Conservation (phyloP, 2,797 vertebrate species). For the Pygocentrus nattereri region DNA sequence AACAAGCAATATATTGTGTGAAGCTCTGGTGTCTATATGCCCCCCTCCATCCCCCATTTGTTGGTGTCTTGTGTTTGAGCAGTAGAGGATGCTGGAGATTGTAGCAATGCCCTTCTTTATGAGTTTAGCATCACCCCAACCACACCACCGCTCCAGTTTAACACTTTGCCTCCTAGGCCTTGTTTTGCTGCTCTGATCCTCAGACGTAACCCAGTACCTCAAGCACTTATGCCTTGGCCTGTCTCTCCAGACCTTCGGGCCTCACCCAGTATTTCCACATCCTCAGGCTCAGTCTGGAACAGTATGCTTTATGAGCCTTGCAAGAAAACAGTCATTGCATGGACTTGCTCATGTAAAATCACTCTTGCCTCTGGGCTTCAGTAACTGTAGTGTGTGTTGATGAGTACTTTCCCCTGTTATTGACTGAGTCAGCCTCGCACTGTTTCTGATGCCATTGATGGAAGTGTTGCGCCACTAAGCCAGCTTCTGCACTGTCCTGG, state of each 20-base stretch:
- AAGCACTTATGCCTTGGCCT: not conserved
- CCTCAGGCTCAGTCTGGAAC: not conserved
- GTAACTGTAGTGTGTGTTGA: slow-evolving; percentile 35
- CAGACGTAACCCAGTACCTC: not conserved
- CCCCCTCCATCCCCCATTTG: slow-evolving; percentile 23
- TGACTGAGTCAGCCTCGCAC: slow-evolving; percentile 9
- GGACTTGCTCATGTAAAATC: slow-evolving; percentile 51
- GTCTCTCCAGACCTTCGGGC: not conserved
- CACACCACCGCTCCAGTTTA: not conserved
- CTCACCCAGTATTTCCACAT: not conserved
- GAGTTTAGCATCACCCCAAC: not conserved
- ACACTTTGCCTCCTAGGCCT: not conserved
- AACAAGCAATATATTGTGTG: not conserved
- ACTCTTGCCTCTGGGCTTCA: slow-evolving; percentile 40
- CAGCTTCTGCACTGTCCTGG: not conserved
- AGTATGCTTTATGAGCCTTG: slow-evolving; percentile 37
- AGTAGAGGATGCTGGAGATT: slow-evolving; percentile 59
- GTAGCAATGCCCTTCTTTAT: not conserved
- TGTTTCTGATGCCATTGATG: slow-evolving; percentile 21
- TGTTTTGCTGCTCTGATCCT: not conserved
- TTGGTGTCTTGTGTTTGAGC: slow-evolving; percentile 45
- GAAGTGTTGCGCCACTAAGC: not conserved
- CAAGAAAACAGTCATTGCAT: slow-evolving; percentile 42
- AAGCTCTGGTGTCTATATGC: not conserved
- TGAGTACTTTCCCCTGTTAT: slow-evolving; percentile 26